These are phyloP conservation scores for Pterocles burchelli DNA, from an alignment of 2,113 vertebrate species.

Conservation along the genomic window DNA sequence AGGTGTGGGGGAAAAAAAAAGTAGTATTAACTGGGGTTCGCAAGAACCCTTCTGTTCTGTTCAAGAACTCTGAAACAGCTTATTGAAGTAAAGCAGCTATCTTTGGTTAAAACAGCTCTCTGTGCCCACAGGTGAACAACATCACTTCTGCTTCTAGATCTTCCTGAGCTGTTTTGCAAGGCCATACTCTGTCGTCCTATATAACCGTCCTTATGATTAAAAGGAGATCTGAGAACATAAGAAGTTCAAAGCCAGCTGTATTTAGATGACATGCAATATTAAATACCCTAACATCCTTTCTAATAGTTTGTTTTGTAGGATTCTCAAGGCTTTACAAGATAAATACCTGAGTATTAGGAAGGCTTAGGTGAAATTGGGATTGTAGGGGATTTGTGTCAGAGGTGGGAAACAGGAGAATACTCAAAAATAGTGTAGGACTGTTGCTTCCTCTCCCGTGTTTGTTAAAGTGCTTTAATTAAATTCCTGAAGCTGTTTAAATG, in stretches of 20 bases:
- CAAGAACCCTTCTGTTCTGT: too few relatives aligned
- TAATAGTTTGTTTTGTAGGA: neutral
- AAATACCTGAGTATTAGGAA: neutral
- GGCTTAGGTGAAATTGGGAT: neutral
- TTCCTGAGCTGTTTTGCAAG: neutral
- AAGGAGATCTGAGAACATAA: neutral
- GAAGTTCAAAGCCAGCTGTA: neutral
- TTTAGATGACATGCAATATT: neutral
- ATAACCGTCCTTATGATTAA: neutral
- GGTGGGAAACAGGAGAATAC: neutral
- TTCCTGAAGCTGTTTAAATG: neutral
- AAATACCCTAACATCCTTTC: neutral
- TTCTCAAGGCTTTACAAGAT: neutral
- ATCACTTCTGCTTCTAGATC: neutral
- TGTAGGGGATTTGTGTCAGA: neutral
- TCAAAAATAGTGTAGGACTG: neutral
- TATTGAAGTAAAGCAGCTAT: neutral
- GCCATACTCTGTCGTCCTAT: neutral
- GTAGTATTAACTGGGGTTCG: neutral
- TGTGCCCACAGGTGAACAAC: neutral
- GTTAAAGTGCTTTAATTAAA: neutral
- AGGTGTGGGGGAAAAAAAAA: too few relatives aligned
- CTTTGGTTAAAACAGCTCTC: neutral
- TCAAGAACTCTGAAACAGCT: neutral
- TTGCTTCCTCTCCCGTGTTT: neutral